Evolutionary conservation across 2,113 vertebrate genomes (phyloP).

Genomic region (Myxocyprinus asiaticus): DNA sequence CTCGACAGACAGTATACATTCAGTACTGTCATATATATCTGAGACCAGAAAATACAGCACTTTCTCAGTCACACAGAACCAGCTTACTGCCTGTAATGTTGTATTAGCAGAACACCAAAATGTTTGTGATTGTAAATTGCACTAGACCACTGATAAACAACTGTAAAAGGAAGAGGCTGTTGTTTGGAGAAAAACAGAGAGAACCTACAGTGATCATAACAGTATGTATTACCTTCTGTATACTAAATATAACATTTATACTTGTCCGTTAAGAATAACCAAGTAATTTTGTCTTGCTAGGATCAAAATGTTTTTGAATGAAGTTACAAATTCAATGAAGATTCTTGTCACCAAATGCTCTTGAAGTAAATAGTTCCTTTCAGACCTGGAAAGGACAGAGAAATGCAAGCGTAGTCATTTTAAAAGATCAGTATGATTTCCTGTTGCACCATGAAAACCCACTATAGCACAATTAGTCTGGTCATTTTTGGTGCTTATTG

Average conservation of each 20-base stretch:
- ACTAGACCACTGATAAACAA: neutral
- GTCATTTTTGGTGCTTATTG: constrained; percentile 31
- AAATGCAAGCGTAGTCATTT: neutral
- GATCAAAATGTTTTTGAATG: neutral
- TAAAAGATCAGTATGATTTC: neutral
- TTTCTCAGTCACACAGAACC: neutral
- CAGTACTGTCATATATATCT: too few relatives aligned
- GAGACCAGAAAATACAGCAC: neutral
- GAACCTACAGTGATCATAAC: neutral
- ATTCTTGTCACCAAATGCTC: neutral
- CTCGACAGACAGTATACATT: neutral
- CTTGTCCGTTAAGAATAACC: neutral
- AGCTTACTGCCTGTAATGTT: neutral
- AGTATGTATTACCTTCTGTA: neutral
- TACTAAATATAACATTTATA: neutral
- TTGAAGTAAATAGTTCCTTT: neutral
- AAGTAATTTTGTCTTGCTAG: neutral
- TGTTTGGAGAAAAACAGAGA: neutral
- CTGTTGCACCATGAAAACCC: neutral
- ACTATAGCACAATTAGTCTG: constrained; percentile 8
- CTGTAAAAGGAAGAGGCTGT: too few relatives aligned
- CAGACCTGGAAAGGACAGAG: neutral
- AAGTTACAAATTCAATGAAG: neutral
- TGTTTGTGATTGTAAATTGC: constrained; percentile 9
- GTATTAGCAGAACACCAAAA: neutral